These are phyloP conservation scores for Chlamydotis undulata DNA, from an alignment of 2,113 vertebrate genomes.

Conservation along the genomic window DNA sequence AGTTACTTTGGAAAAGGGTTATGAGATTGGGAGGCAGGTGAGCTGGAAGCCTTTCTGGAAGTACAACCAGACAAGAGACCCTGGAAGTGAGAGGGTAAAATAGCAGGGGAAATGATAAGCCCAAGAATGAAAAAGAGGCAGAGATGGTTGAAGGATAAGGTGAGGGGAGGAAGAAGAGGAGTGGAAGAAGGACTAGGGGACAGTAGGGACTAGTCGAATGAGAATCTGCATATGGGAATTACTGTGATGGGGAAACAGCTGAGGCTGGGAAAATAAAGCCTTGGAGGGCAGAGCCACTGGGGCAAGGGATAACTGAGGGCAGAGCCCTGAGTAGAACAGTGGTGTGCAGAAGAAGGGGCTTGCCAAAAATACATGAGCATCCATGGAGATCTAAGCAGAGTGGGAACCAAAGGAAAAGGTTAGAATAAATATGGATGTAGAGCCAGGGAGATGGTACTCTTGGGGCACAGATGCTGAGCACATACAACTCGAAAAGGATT, in stretches of 20 bases:
- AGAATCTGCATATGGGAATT: background rate
- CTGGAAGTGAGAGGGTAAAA: background rate
- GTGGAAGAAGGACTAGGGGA: background rate
- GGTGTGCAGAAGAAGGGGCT: background rate
- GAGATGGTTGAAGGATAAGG: background rate
- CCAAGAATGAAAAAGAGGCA: background rate
- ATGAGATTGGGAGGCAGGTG: background rate
- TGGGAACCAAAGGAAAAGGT: slow-evolving; percentile 38
- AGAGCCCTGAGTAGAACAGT: background rate
- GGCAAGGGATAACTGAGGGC: background rate
- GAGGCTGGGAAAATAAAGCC: background rate
- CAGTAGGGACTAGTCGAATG: background rate
- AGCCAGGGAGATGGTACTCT: background rate
- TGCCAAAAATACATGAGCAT: background rate
- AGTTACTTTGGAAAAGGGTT: background rate
- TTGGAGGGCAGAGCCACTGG: background rate
- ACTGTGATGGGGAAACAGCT: background rate
- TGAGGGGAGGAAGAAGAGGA: background rate
- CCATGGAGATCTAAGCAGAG: slow-evolving; percentile 20
- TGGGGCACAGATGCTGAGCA: background rate
- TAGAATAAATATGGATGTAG: slow-evolving; percentile 13
- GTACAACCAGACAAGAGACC: background rate
- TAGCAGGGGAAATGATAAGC: background rate
- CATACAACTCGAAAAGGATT: background rate
- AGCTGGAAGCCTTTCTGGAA: background rate